Percentiles rank a stretch among this genome's conserved stretches.
Conservation (phyloP, 1,140 invertebrate species). For the Rhagoletis zephyria region DNA sequence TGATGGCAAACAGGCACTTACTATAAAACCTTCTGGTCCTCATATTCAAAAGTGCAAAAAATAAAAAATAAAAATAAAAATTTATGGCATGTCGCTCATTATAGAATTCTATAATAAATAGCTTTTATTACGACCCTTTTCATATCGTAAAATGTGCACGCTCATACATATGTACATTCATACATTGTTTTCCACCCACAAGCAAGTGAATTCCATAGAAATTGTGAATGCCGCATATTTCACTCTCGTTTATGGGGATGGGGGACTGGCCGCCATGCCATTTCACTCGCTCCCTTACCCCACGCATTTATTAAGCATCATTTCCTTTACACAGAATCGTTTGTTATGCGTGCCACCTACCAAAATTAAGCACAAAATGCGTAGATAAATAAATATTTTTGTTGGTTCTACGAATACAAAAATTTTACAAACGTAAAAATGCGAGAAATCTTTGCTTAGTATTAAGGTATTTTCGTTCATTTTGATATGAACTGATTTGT, state of each 20-base stretch:
- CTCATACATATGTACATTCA: not conserved
- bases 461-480: not conserved
- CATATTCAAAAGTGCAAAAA: too few species aligned
- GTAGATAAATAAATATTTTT: not conserved
- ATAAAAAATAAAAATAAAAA: too few species aligned
- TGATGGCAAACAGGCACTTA: too few species aligned
- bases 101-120: not conserved
- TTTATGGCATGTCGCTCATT: not conserved
- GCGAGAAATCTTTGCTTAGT: not conserved
- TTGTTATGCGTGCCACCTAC: not conserved
- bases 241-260: not conserved
- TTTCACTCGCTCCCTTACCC: not conserved
- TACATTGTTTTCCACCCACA: not conserved
- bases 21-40: too few species aligned
- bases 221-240: not conserved
- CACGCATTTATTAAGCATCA: not conserved
- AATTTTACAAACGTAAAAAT: not conserved
- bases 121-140: not conserved
- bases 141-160: not conserved
- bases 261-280: too few species aligned
- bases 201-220: not conserved
- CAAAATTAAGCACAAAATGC: not conserved
- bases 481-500: constrained; percentile 7
- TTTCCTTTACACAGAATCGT: not conserved
- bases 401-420: not conserved